phyloP scores from a whole-genome alignment of 2,797 vertebrate genomes.

The Sitta carolinensis region DNA sequence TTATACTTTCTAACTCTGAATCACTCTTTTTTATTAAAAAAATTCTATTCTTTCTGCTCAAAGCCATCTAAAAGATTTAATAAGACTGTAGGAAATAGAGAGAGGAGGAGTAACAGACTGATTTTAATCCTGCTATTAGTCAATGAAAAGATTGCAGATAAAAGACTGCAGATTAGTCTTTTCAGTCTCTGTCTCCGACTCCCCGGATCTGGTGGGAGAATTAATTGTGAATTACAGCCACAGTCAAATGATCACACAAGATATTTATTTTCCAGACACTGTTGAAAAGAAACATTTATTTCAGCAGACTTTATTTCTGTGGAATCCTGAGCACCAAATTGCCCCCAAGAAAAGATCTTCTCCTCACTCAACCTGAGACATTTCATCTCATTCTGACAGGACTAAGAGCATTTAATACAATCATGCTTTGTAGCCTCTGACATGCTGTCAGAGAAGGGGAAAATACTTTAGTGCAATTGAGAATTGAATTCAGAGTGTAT shows the following conservation, averaged over 20 bases:
- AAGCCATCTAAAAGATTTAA: background rate
- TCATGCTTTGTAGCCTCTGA: background rate
- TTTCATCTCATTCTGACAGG: background rate
- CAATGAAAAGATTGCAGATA: background rate
- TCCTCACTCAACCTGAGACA: background rate
- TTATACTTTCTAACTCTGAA: background rate
- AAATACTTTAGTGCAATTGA: constrained; percentile 14
- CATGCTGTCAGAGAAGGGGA: background rate
- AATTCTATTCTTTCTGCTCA: background rate
- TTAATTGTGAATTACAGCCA: constrained; percentile 16
- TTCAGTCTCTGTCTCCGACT: background rate
- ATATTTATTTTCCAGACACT: constrained; percentile 9
- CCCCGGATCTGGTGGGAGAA: background rate
- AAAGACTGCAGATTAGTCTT: constrained; percentile 20
- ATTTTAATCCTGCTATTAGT: constrained; percentile 40
- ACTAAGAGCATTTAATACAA: background rate
- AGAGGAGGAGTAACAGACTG: background rate
- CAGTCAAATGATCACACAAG: background rate
- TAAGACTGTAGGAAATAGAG: background rate
- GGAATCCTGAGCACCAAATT: background rate
- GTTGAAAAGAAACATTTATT: constrained; percentile 30
- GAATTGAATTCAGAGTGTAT: constrained; percentile 6
- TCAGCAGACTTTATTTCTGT: background rate
- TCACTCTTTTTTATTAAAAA: background rate
- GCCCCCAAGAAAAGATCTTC: background rate